These are phyloP conservation scores for Glaucidium brasilianum DNA, from an alignment of 2,113 vertebrate species.

Conservation along the genomic window DNA sequence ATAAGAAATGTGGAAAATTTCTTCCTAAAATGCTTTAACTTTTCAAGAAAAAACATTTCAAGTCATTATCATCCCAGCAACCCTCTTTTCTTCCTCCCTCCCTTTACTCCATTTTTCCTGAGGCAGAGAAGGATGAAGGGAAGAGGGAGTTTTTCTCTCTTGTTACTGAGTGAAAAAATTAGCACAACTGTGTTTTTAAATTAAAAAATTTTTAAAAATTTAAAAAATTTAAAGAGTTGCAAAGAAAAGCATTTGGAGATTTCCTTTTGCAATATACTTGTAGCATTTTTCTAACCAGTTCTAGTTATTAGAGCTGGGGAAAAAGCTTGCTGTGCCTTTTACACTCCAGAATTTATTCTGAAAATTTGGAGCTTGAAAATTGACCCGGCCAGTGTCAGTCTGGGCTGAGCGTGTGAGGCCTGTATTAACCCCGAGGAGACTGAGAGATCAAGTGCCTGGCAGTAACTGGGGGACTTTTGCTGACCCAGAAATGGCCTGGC, in stretches of 20 bases:
- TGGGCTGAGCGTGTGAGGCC: background rate
- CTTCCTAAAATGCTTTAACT: background rate
- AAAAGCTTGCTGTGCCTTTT: background rate
- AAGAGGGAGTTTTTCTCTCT: background rate
- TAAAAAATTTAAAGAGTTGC: background rate
- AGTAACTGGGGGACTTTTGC: background rate
- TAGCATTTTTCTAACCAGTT: background rate
- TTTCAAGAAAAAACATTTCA: conserved; percentile 27
- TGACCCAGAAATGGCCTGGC: background rate
- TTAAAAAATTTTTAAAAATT: background rate
- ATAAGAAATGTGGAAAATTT: conserved; percentile 6
- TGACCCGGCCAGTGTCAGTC: background rate
- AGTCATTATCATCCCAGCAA: background rate
- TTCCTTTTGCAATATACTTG: background rate
- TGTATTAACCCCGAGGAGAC: background rate
- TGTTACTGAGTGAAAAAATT: background rate
- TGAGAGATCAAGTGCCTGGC: background rate
- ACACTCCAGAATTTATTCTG: background rate
- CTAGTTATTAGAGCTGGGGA: background rate
- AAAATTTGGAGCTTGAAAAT: background rate
- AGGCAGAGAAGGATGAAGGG: background rate
- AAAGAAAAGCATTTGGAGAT: background rate
- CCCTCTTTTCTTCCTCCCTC: background rate
- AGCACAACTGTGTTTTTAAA: background rate
- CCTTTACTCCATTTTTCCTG: background rate